Conservation (phyloP, 1,140 invertebrate species). For the Pseudomyrmex pallidus region DNA sequence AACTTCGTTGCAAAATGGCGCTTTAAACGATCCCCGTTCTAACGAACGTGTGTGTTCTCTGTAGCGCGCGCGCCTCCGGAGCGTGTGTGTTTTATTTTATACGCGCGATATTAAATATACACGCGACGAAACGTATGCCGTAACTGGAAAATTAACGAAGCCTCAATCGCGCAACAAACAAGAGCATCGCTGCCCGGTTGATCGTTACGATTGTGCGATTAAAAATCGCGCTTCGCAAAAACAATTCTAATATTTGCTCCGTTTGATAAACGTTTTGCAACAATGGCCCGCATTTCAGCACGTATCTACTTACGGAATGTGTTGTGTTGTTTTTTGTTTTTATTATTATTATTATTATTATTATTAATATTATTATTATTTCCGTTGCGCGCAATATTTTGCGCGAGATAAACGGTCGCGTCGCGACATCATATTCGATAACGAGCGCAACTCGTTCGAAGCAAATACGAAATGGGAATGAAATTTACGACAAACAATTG, state of each 20-base stretch:
- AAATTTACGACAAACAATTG: slow-evolving; percentile 20
- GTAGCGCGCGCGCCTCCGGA: no score
- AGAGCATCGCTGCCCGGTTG: slow-evolving; percentile 31
- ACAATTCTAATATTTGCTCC: slow-evolving; percentile 21
- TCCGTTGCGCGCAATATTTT: neutral
- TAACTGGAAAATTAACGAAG: slow-evolving; percentile 36
- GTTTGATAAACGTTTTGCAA: slow-evolving; percentile 19
- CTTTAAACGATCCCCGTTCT: no score
- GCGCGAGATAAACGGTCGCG: neutral
- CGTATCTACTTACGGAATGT: neutral
- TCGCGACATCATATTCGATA: neutral
- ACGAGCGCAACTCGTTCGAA: neutral
- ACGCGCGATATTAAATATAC: no score
- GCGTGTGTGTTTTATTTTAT: no score
- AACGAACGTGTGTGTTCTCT: neutral
- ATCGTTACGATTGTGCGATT: slow-evolving; percentile 30
- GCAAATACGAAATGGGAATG: slow-evolving; percentile 1
- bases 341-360: no score
- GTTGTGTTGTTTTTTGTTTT: neutral
- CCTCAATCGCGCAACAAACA: slow-evolving; percentile 19
- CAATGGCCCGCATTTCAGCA: slow-evolving; percentile 5
- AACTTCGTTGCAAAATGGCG: neutral
- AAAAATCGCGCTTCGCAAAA: slow-evolving; percentile 12
- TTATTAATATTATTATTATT: no score
- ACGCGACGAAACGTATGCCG: neutral